Conservation (phyloP, 2,888 invertebrate genomes). For the Malthinus flaveolus region DNA sequence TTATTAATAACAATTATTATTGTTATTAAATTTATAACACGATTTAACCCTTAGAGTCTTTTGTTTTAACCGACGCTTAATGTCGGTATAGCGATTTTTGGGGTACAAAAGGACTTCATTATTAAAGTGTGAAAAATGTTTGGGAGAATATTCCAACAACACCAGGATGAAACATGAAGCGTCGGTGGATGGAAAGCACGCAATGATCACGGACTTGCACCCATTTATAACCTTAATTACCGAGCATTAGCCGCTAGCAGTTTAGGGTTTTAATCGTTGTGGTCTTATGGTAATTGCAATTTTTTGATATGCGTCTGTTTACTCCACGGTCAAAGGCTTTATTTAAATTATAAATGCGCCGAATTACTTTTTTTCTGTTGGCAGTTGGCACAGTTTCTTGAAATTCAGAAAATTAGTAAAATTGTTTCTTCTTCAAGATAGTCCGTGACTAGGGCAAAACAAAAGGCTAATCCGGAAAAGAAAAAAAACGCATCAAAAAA, state of each 20-base stretch:
- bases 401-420: too few species aligned
- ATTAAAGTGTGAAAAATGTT: conserved; percentile 29
- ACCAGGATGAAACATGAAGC: conserved; percentile 24
- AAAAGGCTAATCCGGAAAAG: too few species aligned
- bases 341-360: not conserved
- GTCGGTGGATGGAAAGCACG: conserved; percentile 25
- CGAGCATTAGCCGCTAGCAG: conserved; percentile 28
- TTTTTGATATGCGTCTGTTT: conserved; percentile 11
- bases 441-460: too few species aligned
- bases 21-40: not conserved
- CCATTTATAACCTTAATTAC: conserved; percentile 32
- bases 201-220: conserved; percentile 29
- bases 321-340: not conserved
- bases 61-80: conserved; percentile 8
- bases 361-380: too few species aligned
- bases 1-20: too few species aligned
- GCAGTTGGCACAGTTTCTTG: too few species aligned
- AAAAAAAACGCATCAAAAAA: too few species aligned
- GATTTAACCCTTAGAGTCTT: not conserved
- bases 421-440: too few species aligned
- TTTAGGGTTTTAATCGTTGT: conserved; percentile 29
- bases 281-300: conserved; percentile 24
- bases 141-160: conserved; percentile 11
- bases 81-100: conserved; percentile 9
- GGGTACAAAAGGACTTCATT: conserved; percentile 24